Percentiles rank a stretch among this genome's conserved stretches.
Evolutionary conservation across 2,888 invertebrate species (phyloP).

Genomic region (Azorinus chamasolen): DNA sequence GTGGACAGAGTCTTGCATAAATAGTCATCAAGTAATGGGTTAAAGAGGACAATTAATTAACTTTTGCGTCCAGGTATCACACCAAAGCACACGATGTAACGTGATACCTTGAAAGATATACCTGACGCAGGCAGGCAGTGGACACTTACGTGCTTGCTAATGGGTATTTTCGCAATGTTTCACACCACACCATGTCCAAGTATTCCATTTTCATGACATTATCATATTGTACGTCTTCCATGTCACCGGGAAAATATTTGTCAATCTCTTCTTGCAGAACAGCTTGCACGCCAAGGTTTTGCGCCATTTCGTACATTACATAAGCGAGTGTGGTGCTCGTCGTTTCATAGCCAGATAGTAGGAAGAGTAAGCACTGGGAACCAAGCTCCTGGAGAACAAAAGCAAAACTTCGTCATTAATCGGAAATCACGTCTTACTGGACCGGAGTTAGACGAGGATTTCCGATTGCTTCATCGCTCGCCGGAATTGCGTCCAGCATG

Average conservation of each 20-base stretch:
- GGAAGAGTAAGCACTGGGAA: conserved; percentile 86
- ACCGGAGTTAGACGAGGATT: too few relatives aligned
- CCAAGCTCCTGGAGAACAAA: conserved; percentile 80
- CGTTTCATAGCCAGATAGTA: conserved; percentile 88
- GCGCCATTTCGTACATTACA: conserved; percentile 87
- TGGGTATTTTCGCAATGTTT: conserved; percentile 86
- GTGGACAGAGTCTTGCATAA: too few relatives aligned
- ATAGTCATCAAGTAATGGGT: too few relatives aligned
- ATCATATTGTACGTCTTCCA: conserved; percentile 81
- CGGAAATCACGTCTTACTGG: too few relatives aligned
- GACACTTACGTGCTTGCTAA: conserved; percentile 82
- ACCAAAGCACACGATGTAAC: too few relatives aligned
- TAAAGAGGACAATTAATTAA: too few relatives aligned
- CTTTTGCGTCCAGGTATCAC: too few relatives aligned
- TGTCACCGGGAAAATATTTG: conserved; percentile 74
- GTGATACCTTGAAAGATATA: too few relatives aligned
- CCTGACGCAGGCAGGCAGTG: too few relatives aligned
- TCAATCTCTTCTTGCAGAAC: conserved; percentile 86
- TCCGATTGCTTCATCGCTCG: too few relatives aligned
- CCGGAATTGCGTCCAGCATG: too few relatives aligned
- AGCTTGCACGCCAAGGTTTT: conserved; percentile 86
- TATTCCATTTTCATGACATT: conserved; percentile 84
- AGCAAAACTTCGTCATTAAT: background rate
- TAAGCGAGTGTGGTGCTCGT: conserved; percentile 87
- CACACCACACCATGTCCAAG: conserved; percentile 86